Evolutionary conservation across 2,113 vertebrate species (phyloP), one percentile per base, ranked within the genome.

Genomic region (Colossoma macropomum): DNA sequence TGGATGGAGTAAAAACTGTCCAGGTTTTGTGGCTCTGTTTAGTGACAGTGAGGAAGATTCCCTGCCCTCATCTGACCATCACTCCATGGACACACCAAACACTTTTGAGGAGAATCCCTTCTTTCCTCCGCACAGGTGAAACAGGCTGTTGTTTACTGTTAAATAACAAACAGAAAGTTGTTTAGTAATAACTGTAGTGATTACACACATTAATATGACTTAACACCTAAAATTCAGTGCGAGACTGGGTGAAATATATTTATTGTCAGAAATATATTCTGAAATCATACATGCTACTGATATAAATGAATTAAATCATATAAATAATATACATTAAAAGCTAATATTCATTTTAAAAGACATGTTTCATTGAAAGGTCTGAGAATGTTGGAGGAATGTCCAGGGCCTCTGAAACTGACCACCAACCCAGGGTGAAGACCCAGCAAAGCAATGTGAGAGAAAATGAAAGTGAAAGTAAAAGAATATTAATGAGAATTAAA

Each of bases 51-150:
- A 62, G 12, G 23, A 77, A 28, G 38, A 28, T 48, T 77, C 59
- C 16, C 75, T 63, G 34, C 3, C 16, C n/a, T 63, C 38, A 5
- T 63, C 59, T 77, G 75, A 77, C n/a, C 32, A 28, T 45, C 75
- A 65, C 15, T 77, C 75, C 59, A 77, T 77, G 59, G 60, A 65
- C 75, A 28, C 75, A 45, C 75, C 75, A 8, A 65, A 62, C 59
- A 77, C 59, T 28, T 63, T 77, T 77, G 38, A 27, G 62, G 75
- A 32, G 41, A 41, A 62, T 62, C 2, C 8, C 23, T 45, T 62
- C 21, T 28, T 62, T 23, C 7, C 34, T 62, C 16, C 30, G 17
- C 16, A 30, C 27, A 6, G 75, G 75, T 77, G 38, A 77, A 19
- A 17, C 41, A 1, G 50, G 2, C 50, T 17, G 50, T 52, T 52